Evolutionary conservation across 1,140 invertebrate genomes (phyloP).

Genomic region (Drosophila funebris): DNA sequence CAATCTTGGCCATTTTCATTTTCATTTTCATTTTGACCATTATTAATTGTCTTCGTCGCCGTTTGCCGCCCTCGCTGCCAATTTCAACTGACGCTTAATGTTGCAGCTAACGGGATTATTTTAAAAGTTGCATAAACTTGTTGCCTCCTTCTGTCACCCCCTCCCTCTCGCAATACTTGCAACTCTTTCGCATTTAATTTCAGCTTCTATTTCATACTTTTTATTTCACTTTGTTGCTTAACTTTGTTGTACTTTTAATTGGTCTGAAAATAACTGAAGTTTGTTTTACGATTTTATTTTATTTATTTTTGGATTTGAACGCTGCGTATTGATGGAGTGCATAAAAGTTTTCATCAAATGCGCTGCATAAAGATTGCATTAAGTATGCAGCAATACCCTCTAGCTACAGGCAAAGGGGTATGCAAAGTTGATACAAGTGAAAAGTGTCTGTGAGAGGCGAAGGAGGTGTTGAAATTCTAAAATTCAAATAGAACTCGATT

Average conservation of each 20-base stretch:
- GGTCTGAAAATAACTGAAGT: constrained; percentile 58
- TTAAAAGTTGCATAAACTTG: constrained; percentile 24
- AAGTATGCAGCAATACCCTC: not conserved
- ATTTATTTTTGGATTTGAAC: constrained; percentile 41
- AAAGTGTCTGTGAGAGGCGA: no score
- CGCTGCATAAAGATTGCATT: not conserved
- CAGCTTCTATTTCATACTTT: not conserved
- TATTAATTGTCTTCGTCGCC: constrained; percentile 71
- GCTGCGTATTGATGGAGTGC: constrained; percentile 46
- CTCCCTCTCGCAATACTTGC: constrained; percentile 17
- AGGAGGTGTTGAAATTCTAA: no score
- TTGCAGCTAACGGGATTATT: constrained; percentile 52
- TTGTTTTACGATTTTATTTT: constrained; percentile 66
- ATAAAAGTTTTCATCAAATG: constrained; percentile 13
- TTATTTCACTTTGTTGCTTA: constrained; percentile 25
- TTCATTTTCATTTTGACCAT: constrained; percentile 38
- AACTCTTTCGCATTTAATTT: constrained; percentile 14
- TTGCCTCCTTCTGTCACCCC: not conserved
- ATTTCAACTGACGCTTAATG: constrained; percentile 25
- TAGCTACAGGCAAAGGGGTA: not conserved
- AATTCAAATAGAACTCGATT: no score
- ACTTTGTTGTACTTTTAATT: constrained; percentile 72
- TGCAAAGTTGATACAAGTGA: no score
- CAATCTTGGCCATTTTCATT: constrained; percentile 33
- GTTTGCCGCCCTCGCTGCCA: constrained; percentile 1